Percentiles rank a stretch among this genome's conserved stretches.
phyloP scores from a whole-genome alignment of 2,113 vertebrate species.

The Pangasianodon hypophthalmus region DNA sequence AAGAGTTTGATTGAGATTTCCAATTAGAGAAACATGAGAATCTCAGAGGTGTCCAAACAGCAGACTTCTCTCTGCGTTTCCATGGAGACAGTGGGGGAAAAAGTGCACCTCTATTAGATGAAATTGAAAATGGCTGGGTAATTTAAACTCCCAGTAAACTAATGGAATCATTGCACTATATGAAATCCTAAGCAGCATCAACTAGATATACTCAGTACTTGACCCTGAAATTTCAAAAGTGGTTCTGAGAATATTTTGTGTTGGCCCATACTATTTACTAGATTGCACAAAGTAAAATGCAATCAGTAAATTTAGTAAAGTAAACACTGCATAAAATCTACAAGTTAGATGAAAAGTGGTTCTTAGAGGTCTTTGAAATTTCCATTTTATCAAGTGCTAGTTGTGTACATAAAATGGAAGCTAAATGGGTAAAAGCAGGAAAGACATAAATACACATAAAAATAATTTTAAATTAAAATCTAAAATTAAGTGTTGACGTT shows the following conservation, averaged over 20 bases:
- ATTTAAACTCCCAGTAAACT: constrained; percentile 31
- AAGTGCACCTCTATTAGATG: constrained; percentile 19
- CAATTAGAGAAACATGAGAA: constrained; percentile 33
- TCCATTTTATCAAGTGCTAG: too few relatives aligned
- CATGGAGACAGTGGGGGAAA: constrained; percentile 35
- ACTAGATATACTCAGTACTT: constrained; percentile 4
- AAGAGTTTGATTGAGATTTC: constrained; percentile 29
- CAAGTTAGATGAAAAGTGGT: neutral
- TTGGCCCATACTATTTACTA: neutral
- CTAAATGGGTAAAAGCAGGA: too few relatives aligned
- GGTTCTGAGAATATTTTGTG: neutral
- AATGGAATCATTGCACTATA: constrained; percentile 37
- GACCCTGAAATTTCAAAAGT: neutral
- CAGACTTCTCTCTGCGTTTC: constrained; percentile 21
- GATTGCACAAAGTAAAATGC: neutral
- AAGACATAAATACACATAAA: too few relatives aligned
- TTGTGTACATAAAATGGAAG: too few relatives aligned
- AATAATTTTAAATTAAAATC: too few relatives aligned
- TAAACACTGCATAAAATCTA: neutral
- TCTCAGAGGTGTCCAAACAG: constrained; percentile 38
- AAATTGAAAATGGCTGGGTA: constrained; percentile 39
- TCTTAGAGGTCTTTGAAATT: too few relatives aligned
- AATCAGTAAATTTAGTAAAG: neutral
- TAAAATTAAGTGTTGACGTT: too few relatives aligned
- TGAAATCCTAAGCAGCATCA: constrained; percentile 1